phyloP scores from a whole-genome alignment of 2,797 vertebrate genomes.

The Eupleurogrammus muticus region DNA sequence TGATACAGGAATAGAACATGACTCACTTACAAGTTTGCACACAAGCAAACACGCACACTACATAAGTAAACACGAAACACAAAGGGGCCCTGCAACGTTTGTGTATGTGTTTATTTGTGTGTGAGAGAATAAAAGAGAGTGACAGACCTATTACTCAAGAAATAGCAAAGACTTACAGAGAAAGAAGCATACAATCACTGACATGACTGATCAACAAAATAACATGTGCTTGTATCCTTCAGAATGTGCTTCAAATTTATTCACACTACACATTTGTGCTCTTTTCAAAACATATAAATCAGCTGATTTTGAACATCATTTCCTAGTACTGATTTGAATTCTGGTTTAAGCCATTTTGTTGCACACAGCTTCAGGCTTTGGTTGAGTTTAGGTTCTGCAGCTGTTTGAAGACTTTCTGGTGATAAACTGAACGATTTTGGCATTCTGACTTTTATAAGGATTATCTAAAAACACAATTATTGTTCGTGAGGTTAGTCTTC shows the following conservation, averaged over 20 bases:
- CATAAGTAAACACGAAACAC: not conserved
- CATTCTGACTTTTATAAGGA: not conserved
- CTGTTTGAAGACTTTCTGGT: not conserved
- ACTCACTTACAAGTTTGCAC: conserved; percentile 32
- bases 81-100: not conserved
- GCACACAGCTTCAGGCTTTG: not conserved
- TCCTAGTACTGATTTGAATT: not conserved
- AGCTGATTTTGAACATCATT: not conserved
- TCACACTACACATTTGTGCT: too few relatives aligned
- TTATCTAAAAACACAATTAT: not conserved
- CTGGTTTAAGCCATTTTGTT: not conserved
- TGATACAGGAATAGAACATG: conserved; percentile 48
- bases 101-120: not conserved
- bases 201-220: too few relatives aligned
- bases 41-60: not conserved
- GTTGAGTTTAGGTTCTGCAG: not conserved
- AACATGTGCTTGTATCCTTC: too few relatives aligned
- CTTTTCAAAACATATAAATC: too few relatives aligned
- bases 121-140: not conserved
- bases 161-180: too few relatives aligned
- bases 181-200: too few relatives aligned
- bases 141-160: not conserved
- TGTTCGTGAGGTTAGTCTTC: not conserved
- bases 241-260: too few relatives aligned
- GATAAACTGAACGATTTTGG: not conserved